phyloP scores from a whole-genome alignment of 2,113 vertebrate species.

The Strix uralensis region DNA sequence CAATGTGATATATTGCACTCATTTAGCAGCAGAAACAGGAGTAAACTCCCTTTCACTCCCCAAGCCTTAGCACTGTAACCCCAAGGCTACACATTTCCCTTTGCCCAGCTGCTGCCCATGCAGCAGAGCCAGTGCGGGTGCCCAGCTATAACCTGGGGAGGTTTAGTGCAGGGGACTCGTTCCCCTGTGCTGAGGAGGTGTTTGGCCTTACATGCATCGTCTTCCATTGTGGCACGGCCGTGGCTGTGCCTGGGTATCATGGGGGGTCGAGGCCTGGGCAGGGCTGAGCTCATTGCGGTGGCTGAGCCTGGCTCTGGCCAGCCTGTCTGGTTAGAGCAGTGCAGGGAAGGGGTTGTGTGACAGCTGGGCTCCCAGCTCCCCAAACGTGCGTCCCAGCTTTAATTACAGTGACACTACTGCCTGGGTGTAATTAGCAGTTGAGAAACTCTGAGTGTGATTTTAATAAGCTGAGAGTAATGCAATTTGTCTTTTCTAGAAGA shows the following conservation, averaged over 20 bases:
- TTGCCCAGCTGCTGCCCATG: not conserved
- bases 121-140: not conserved
- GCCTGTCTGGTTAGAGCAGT: not conserved
- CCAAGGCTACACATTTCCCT: rapidly evolving
- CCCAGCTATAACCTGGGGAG: not conserved
- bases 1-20: not conserved
- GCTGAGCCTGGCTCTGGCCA: not conserved
- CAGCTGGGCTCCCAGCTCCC: not conserved
- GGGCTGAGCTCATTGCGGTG: rapidly evolving
- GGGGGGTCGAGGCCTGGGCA: not conserved
- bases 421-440: constrained; percentile 30
- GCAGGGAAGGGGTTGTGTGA: not conserved
- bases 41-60: not conserved
- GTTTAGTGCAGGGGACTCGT: rapidly evolving
- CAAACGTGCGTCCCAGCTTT: not conserved
- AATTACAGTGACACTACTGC: constrained; percentile 15
- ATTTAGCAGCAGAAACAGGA: not conserved
- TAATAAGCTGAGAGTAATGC: constrained; percentile 45
- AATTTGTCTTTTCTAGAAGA: constrained; percentile 17
- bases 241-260: rapidly evolving
- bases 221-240: rapidly evolving
- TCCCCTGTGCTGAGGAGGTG: not conserved
- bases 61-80: not conserved
- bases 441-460: constrained; percentile 24
- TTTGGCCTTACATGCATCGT: not conserved